Evolutionary conservation across 2,113 vertebrate genomes (phyloP).

Genomic region (Cercopithecus mona): DNA sequence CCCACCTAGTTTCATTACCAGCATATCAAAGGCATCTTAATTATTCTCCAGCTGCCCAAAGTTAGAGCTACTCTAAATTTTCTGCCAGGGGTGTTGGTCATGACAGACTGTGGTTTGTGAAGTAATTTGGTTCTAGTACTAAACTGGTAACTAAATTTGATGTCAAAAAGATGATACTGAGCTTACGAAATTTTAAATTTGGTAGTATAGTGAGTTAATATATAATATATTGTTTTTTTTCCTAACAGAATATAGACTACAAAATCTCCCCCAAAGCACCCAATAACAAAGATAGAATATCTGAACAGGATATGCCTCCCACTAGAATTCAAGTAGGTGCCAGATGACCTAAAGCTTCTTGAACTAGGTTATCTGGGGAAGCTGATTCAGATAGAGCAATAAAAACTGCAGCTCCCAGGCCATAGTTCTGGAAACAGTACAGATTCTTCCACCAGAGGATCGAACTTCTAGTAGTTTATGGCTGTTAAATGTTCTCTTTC

Average conservation of each 20-base stretch:
- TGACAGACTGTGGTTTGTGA: not conserved
- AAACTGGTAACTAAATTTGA: conserved; percentile 27
- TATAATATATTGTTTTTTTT: not conserved
- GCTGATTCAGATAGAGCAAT: not conserved
- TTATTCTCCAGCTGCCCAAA: not conserved
- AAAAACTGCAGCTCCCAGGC: not conserved
- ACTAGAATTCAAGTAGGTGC: not conserved
- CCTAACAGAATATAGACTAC: not conserved
- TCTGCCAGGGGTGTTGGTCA: not conserved
- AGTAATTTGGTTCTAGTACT: conserved; percentile 38
- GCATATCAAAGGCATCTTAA: not conserved
- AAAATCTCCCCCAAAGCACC: not conserved
- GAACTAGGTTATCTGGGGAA: not conserved
- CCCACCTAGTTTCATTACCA: not conserved
- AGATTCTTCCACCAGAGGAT: not conserved
- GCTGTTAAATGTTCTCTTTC: not conserved
- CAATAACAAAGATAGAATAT: not conserved
- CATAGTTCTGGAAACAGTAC: not conserved
- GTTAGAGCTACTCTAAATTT: not conserved
- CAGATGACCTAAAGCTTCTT: not conserved
- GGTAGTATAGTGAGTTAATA: not conserved
- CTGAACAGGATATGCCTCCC: not conserved
- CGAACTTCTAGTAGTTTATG: not conserved
- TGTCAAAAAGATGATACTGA: not conserved
- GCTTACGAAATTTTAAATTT: conserved; percentile 7